These are phyloP conservation scores for Condylura cristata DNA, from an alignment of 2,113 vertebrate genomes.

Conservation along the genomic window DNA sequence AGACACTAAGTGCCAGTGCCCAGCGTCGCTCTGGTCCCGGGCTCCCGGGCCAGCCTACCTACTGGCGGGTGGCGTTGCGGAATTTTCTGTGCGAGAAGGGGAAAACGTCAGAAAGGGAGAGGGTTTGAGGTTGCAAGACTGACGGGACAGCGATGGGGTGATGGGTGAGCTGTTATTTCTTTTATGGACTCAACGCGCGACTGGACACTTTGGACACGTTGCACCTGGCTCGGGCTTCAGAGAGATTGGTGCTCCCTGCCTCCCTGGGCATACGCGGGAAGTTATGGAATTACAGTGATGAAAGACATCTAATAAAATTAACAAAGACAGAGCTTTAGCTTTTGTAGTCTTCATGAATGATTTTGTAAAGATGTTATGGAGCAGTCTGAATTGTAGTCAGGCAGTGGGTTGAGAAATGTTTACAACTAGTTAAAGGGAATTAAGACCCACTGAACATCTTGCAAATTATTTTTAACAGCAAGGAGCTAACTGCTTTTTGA, in stretches of 20 bases:
- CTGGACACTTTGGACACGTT: background rate
- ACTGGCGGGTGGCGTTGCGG: background rate
- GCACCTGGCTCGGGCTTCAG: background rate
- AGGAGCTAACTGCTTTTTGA: conserved; percentile 11
- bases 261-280: conserved; percentile 12
- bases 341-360: conserved; percentile 5
- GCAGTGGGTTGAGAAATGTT: background rate
- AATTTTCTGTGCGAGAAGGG: background rate
- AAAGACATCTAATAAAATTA: conserved; percentile 41
- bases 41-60: background rate
- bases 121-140: background rate
- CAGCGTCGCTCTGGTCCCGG: background rate
- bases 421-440: background rate
- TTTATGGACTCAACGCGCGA: background rate
- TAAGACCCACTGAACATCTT: background rate
- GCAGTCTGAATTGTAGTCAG: background rate
- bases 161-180: background rate
- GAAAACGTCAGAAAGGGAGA: background rate
- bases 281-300: conserved; percentile 34
- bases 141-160: background rate
- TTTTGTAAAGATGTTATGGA: background rate
- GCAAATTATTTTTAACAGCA: conserved; percentile 26
- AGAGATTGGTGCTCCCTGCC: background rate
- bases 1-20: background rate
- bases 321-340: conserved; percentile 17